phyloP scores from a whole-genome alignment of 1,140 invertebrate genomes.

The Bemisia tabaci region DNA sequence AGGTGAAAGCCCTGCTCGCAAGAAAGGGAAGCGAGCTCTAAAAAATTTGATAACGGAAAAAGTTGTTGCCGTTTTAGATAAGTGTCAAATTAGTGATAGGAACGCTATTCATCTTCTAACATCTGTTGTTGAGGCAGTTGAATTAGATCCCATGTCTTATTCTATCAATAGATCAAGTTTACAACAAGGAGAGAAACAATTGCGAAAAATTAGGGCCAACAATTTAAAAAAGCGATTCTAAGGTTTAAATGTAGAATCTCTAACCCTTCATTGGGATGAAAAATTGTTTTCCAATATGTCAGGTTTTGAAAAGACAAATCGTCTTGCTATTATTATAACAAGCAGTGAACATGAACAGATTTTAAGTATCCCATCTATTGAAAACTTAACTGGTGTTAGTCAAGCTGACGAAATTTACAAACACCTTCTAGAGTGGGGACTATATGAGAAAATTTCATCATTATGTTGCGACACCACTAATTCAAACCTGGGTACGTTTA shows the following conservation, averaged over 20 bases:
- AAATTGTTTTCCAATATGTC: constrained; percentile 18
- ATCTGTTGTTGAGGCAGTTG: constrained; percentile 15
- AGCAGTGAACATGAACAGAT: constrained; percentile 10
- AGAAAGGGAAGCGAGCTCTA: constrained; percentile 2
- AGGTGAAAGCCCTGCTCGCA: no score
- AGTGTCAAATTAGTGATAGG: constrained; percentile 18
- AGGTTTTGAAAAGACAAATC: constrained; percentile 1
- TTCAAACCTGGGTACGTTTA: constrained; percentile 15
- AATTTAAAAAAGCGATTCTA: no score
- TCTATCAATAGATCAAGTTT: constrained; percentile 18
- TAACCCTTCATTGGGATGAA: constrained; percentile 22
- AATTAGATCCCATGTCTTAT: constrained; percentile 10
- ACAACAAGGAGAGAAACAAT: no score
- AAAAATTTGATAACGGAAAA: not conserved
- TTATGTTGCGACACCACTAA: constrained; percentile 17
- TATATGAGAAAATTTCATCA: constrained; percentile 15
- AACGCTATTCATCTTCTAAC: constrained; percentile 18
- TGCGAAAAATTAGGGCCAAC: no score
- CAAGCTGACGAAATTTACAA: constrained; percentile 7
- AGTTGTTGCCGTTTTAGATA: constrained; percentile 16
- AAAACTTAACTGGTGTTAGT: constrained; percentile 10
- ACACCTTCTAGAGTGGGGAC: constrained; percentile 8
- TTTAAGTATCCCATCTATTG: constrained; percentile 5
- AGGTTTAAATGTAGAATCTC: no score
- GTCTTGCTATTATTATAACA: constrained; percentile 11